Base-by-base conservation (phyloP, 2,888 invertebrate species). In the Cremastinae sp. region DNA sequence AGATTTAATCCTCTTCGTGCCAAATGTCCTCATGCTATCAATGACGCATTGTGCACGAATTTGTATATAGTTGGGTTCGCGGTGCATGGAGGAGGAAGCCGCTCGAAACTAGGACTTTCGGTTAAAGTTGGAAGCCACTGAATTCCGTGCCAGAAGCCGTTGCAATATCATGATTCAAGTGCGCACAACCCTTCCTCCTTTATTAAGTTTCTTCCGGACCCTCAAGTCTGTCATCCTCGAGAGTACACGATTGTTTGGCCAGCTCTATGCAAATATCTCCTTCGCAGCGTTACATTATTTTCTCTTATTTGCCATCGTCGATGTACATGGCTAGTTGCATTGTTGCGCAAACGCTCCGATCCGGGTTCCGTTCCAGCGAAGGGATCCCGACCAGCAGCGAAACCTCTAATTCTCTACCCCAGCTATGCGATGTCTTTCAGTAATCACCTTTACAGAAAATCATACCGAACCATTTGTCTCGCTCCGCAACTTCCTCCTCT, bases 101-200 rank as follows among this genome's bases (percentile, higher is more conserved):
- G 43, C 39, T 72, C 22, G 64, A 55, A 74, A 56, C 51, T 69
- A 49, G 39, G 12, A 53, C 53, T 69, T 69, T 69, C 59, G 8
- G 41, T 43, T 20, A 41, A 53, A 72, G 53, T 70, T 73, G 49
- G 64, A 39, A 62, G 51, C 49, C 61, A 37, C 51, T n/a, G 43
- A 53, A 68, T 64, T 58, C 45, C 58, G 62, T 62, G 64, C 74
- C 64, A 74, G 69, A 74, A 74, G 69, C 64, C 61, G 58, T 69
- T 8, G 49, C 69, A 53, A 45, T 64, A 68, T 62, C 65, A 43
- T 56, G 64, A 69, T 45, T 45, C 68, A 64, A 70, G 53, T 55
- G 43, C 16, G 61, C 51, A 61, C 20, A 55, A 61, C 47, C 56
- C 70, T 53, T 47, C 18, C 47, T 55, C 58, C 53, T 65, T 68